A percentile compares a stretch with the other conserved stretches of the same genome.
These are phyloP conservation scores for Zootoca vivipara DNA, from an alignment of 2,113 vertebrate species.

Conservation along the genomic window DNA sequence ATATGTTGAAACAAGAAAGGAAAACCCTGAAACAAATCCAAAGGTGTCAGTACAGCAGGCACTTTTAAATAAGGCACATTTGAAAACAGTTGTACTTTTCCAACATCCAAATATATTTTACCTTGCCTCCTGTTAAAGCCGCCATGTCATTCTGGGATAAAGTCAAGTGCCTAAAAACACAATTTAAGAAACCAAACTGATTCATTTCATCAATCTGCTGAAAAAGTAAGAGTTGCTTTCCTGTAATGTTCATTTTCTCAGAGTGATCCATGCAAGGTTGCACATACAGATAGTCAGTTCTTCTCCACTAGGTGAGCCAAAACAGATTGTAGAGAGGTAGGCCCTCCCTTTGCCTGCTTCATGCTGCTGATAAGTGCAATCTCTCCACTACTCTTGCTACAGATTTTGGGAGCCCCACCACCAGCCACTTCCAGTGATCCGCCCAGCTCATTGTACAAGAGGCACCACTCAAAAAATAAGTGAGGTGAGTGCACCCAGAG, in stretches of 20 bases:
- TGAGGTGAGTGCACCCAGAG: background rate
- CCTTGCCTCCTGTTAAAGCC: constrained; percentile 96
- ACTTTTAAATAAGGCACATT: background rate
- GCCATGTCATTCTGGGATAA: constrained; percentile 99
- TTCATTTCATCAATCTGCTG: constrained; percentile 33
- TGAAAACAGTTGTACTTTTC: background rate
- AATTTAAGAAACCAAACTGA: constrained; percentile 10
- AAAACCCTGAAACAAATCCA: constrained; percentile 84
- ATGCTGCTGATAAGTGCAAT: background rate
- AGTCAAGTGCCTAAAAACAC: constrained; percentile 89
- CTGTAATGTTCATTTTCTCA: background rate
- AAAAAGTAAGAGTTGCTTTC: background rate
- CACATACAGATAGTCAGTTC: too few relatives aligned
- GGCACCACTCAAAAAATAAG: background rate
- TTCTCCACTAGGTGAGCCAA: background rate
- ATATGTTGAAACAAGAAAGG: constrained; percentile 99
- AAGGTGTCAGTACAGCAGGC: constrained; percentile 28
- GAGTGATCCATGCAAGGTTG: background rate
- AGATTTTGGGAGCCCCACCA: background rate
- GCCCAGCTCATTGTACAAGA: background rate
- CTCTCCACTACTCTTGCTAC: background rate
- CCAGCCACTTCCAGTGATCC: background rate
- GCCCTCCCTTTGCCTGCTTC: background rate
- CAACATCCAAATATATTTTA: constrained; percentile 55
- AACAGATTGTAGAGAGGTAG: background rate